Evolutionary conservation across 2,888 invertebrate genomes (phyloP).

Genomic region (Cancer borealis): DNA sequence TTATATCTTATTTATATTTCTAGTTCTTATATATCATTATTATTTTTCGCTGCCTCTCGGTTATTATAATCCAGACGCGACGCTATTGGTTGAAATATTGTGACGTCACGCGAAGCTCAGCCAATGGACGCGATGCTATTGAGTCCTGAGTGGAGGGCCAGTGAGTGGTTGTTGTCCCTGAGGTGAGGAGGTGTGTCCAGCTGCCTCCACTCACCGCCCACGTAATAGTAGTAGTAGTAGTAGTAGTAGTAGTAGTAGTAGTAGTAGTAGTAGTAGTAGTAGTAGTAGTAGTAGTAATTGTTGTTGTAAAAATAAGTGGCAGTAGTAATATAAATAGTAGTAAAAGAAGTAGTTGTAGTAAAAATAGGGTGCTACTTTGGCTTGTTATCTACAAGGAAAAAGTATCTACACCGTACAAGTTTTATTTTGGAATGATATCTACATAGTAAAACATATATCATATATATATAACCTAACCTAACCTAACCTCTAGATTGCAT

Average conservation of each 20-base stretch:
- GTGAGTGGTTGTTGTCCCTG: background rate
- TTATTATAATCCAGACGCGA: background rate
- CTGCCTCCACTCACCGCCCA: constrained; percentile 7
- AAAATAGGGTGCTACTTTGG: too few relatives aligned
- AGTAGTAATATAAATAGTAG: background rate
- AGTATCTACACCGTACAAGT: too few relatives aligned
- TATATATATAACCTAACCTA: too few relatives aligned
- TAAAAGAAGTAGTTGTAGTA: background rate
- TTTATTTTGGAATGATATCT: too few relatives aligned
- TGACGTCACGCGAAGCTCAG: constrained; percentile 50
- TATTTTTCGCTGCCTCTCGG: background rate
- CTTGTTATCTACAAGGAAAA: too few relatives aligned
- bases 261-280: constrained; percentile 45
- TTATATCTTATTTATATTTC: too few relatives aligned
- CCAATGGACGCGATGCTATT: constrained; percentile 54
- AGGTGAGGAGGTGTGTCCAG: background rate
- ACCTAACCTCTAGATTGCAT: too few relatives aligned
- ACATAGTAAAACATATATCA: too few relatives aligned
- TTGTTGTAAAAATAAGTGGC: background rate
- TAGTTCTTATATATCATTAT: background rate
- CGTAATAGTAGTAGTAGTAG: constrained; percentile 18
- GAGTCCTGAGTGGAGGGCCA: constrained; percentile 21
- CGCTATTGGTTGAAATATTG: constrained; percentile 37
- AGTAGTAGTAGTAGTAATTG: background rate
- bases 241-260: constrained; percentile 41